Base-by-base conservation (phyloP, 35 echinoderm and acorn worm species). In the Apostichopus japonicus region DNA sequence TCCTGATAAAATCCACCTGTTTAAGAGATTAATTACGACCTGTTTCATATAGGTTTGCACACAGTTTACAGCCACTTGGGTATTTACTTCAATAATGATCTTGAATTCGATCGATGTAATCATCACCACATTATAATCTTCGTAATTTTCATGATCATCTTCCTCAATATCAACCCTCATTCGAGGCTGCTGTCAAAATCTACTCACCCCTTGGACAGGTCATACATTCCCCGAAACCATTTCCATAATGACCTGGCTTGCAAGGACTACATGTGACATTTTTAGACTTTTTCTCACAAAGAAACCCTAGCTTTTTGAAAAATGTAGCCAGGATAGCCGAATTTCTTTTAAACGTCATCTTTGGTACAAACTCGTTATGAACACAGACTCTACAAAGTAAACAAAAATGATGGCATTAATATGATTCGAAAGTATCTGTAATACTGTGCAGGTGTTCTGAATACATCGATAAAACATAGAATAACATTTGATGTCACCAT, bases 1-100 rank as follows among this genome's bases (percentile, higher is more conserved):
- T 81, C 65, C 52, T 94, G 93, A 65, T 77, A 94, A 61, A 91
- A 94, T 0, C 93, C 93, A 44, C 93, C 93, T 94, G 92, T 62
- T 80, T 53, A 33, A 55, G 73, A 57, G 61, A 56, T 56, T 14
- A 80, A 56, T 23, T 14, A 80, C 52, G 14, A 15, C 5, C 23
- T 53, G 23, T 80, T 23, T 14, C 65, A 93, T 19, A 25, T 44
- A 10, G 27, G 27, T 79, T 22, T 23, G 10, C 0, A 44, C n/a
- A 24, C 15, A n/a, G 21, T 44, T 79, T 10, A 24, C 27, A 44
- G 23, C 5, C 33, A 4, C 33, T 44, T 44, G 33, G 33, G 3
- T 44, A 44, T 44, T 13, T 72, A 72, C 13, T 72, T 21, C 13
- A 21, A 15, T 72, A 21, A 13, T 15, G n/a, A 13, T 72, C n/a